These are phyloP conservation scores for Puffinus mauretanicus DNA, from an alignment of 2,113 vertebrate species.

Conservation along the genomic window DNA sequence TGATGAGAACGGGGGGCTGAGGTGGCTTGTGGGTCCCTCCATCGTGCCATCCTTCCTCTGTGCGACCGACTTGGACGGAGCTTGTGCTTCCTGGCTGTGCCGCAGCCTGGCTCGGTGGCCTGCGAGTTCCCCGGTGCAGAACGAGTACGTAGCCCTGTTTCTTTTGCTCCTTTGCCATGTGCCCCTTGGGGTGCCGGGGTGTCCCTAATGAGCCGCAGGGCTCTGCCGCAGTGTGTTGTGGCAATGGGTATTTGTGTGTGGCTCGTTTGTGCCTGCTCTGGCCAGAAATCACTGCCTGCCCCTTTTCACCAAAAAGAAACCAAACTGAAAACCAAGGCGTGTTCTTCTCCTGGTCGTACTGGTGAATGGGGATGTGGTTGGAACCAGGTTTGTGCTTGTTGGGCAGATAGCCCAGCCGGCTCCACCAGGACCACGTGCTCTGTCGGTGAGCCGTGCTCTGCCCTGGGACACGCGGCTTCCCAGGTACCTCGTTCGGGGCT, in stretches of 20 bases:
- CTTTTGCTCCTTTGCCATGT: neutral
- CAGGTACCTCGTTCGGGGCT: rapidly evolving
- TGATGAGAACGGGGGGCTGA: neutral
- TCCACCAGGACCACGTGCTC: neutral
- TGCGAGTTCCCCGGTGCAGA: rapidly evolving
- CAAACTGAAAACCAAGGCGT: neutral
- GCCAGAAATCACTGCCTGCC: neutral
- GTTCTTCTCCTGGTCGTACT: rapidly evolving
- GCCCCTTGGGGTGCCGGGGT: neutral
- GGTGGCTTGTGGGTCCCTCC: neutral
- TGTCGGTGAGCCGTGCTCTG: rapidly evolving
- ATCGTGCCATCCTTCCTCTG: rapidly evolving
- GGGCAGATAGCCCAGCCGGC: rapidly evolving
- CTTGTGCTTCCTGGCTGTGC: neutral
- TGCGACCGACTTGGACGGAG: neutral
- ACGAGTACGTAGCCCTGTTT: neutral
- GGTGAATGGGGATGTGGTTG: neutral
- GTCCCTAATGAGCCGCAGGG: rapidly evolving
- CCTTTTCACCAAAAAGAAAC: neutral
- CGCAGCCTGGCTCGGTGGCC: neutral
- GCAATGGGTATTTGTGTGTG: rapidly evolving
- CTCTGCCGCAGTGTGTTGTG: rapidly evolving
- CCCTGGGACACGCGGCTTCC: rapidly evolving
- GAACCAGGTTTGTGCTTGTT: rapidly evolving
- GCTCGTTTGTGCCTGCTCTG: neutral